A percentile compares a stretch with the other conserved stretches of the same genome.
phyloP scores from a whole-genome alignment of 2,797 vertebrate species.

The Catharus ustulatus region DNA sequence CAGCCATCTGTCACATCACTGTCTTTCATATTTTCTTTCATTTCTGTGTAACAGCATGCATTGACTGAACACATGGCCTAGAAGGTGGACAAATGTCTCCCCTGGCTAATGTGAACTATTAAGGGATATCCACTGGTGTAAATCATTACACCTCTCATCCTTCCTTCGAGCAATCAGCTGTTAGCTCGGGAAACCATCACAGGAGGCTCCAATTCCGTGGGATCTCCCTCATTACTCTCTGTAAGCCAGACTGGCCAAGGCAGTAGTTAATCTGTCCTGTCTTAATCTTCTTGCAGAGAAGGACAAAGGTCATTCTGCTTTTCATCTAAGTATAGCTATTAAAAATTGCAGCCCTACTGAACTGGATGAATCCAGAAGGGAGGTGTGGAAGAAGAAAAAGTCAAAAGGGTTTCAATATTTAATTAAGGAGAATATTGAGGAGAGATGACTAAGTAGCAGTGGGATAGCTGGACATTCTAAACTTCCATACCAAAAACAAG shows the following conservation, averaged over 20 bases:
- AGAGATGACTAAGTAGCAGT: neutral
- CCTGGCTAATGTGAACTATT: neutral
- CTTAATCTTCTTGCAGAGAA: neutral
- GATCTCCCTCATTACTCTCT: neutral
- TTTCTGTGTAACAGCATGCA: neutral
- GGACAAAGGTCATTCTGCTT: neutral
- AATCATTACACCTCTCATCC: neutral
- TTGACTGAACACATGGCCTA: neutral
- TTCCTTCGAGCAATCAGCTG: neutral
- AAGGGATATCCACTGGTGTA: neutral
- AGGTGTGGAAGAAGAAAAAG: neutral
- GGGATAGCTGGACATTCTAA: neutral
- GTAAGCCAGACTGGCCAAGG: neutral
- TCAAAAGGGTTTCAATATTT: neutral
- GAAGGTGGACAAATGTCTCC: neutral
- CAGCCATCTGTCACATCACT: slow-evolving; percentile 4
- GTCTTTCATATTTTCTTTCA: neutral
- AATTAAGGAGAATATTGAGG: neutral
- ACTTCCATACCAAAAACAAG: neutral
- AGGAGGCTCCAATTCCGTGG: neutral
- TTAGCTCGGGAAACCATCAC: neutral
- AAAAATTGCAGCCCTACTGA: neutral
- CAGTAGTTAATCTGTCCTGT: neutral
- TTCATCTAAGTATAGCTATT: neutral
- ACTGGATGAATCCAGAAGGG: neutral